Evolutionary conservation across 2,113 vertebrate species (phyloP).

Genomic region (Oenanthe melanoleuca): DNA sequence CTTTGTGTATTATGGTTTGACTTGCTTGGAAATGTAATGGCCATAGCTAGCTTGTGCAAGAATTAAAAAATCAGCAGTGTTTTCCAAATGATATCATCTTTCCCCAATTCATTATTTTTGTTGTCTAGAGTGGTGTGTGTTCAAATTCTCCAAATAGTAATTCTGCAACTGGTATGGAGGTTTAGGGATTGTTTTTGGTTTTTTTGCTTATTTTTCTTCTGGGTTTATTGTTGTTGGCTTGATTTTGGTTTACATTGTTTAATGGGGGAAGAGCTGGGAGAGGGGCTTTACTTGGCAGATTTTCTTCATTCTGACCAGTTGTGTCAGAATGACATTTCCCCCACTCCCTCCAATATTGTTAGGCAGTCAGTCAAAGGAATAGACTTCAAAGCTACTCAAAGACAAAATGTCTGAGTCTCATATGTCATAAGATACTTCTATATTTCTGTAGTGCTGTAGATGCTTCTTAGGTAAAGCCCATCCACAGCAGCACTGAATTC

Average conservation of each 20-base stretch:
- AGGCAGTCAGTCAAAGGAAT: neutral
- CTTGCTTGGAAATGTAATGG: neutral
- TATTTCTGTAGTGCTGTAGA: neutral
- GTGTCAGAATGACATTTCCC: neutral
- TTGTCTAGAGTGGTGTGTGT: neutral
- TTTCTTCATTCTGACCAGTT: neutral
- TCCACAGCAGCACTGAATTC: neutral
- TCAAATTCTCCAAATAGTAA: neutral
- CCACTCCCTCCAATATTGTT: neutral
- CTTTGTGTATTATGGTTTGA: neutral
- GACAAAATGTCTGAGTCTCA: neutral
- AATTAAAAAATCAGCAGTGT: neutral
- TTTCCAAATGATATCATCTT: neutral
- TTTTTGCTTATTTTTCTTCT: neutral
- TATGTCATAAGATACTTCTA: neutral
- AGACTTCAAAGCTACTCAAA: neutral
- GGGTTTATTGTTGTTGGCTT: neutral
- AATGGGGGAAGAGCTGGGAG: neutral
- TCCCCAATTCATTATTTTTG: neutral
- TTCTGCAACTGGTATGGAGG: neutral
- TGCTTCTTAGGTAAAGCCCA: neutral
- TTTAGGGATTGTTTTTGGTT: rapidly evolving
- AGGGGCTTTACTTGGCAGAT: neutral
- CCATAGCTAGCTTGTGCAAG: neutral
- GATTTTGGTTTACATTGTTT: neutral